Percentiles rank a stretch among this genome's conserved stretches.
These are phyloP conservation scores for Avahi laniger DNA, from an alignment of 2,797 vertebrate genomes.

Conservation along the genomic window DNA sequence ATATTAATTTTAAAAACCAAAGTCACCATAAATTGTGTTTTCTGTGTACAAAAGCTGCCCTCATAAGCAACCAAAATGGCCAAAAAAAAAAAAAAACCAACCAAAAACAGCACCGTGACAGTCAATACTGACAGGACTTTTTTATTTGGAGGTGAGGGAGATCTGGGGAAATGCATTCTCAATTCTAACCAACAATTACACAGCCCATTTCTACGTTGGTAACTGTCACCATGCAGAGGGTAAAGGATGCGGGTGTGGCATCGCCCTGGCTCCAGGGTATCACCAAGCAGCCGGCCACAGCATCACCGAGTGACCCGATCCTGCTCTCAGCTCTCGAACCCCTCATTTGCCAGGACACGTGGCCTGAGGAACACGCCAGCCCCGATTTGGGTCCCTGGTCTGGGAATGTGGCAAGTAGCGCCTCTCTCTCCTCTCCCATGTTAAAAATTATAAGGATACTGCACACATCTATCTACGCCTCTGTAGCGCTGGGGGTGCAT, in stretches of 20 bases:
- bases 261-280: background rate
- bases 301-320: rapidly evolving
- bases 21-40: background rate
- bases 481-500: background rate
- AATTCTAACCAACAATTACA: too few species aligned
- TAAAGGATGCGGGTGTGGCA: background rate
- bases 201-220: background rate
- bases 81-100: background rate
- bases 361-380: background rate
- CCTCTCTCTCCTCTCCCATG: background rate
- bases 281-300: background rate
- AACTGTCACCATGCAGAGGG: rapidly evolving
- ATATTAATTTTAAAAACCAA: background rate
- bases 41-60: background rate
- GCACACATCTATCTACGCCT: too few species aligned
- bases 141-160: background rate
- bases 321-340: too few species aligned
- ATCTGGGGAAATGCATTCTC: background rate
- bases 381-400: too few species aligned
- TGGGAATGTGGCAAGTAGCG: background rate
- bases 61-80: background rate
- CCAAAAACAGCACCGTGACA: background rate
- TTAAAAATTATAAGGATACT: background rate
- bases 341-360: background rate
- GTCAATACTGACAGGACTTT: background rate